A percentile compares a stretch with the other conserved stretches of the same genome.
phyloP scores from a whole-genome alignment of 2,888 invertebrate species.

The Ecdyonurus torrentis region DNA sequence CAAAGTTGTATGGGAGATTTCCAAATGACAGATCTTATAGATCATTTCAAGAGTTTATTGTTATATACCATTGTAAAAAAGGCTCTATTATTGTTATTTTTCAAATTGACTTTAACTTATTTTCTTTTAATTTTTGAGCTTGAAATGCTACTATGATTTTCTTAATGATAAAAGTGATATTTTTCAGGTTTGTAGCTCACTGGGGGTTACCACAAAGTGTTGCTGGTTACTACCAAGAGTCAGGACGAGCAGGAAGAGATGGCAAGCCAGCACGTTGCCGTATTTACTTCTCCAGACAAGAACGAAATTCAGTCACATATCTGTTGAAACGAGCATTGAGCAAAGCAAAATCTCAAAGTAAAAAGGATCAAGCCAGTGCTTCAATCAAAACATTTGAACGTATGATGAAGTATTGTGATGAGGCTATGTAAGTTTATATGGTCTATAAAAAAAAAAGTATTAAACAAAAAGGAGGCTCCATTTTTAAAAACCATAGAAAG shows the following conservation, averaged over 20 bases:
- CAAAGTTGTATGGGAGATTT: too few relatives aligned
- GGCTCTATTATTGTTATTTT: too few relatives aligned
- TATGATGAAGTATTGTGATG: conserved; percentile 75
- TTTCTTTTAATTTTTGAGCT: too few relatives aligned
- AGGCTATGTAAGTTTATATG: conserved; percentile 44
- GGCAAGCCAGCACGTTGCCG: conserved; percentile 77
- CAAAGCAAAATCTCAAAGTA: conserved; percentile 37
- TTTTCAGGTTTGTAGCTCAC: conserved; percentile 74
- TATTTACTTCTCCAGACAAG: conserved; percentile 72
- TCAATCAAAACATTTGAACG: conserved; percentile 61
- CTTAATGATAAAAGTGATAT: too few relatives aligned
- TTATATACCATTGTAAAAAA: too few relatives aligned
- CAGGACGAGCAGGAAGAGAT: conserved; percentile 91
- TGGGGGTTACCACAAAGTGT: conserved; percentile 94
- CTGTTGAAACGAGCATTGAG: conserved; percentile 55
- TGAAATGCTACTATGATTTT: too few relatives aligned
- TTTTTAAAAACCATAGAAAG: too few relatives aligned
- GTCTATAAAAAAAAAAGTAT: too few relatives aligned
- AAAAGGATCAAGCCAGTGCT: conserved; percentile 39
- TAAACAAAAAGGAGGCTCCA: too few relatives aligned
- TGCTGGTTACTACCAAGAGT: conserved; percentile 92
- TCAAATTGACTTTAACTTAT: too few relatives aligned
- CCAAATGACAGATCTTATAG: too few relatives aligned
- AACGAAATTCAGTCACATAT: conserved; percentile 67
- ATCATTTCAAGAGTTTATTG: too few relatives aligned